Percentiles rank a stretch among this genome's conserved stretches.
Evolutionary conservation across 1,140 invertebrate genomes (phyloP).

Genomic region (Lucilia sericata): DNA sequence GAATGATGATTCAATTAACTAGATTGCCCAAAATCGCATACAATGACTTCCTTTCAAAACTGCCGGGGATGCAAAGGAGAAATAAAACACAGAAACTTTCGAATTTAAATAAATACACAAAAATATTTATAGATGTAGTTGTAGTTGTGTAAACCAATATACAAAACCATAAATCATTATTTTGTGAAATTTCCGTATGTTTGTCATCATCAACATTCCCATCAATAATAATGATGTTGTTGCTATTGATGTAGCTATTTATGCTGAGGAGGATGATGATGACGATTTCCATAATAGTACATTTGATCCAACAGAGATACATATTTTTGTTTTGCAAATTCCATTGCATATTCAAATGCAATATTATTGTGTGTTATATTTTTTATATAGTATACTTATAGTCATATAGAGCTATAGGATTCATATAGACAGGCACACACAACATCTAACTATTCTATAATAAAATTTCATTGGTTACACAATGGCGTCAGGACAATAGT

Average conservation of each 20-base stretch:
- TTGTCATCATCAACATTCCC: constrained; percentile 25
- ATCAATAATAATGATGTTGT: constrained; percentile 2
- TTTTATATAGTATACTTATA: neutral
- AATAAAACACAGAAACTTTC: too few species aligned
- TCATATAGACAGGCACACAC: too few species aligned
- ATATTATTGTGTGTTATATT: neutral
- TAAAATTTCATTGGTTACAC: too few species aligned
- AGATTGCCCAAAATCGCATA: too few species aligned
- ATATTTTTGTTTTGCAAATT: neutral
- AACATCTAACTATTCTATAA: too few species aligned
- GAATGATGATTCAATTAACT: too few species aligned
- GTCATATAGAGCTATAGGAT: too few species aligned
- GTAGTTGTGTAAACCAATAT: neutral
- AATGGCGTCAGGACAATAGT: too few species aligned
- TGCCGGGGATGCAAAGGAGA: neutral
- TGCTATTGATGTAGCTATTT: neutral
- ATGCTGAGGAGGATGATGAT: neutral
- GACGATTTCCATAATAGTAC: neutral
- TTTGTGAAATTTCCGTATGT: constrained; percentile 41
- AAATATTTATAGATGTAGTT: neutral
- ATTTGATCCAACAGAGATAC: neutral
- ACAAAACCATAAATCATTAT: constrained; percentile 41
- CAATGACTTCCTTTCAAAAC: neutral
- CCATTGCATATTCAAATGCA: neutral
- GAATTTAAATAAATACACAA: neutral